phyloP scores from a whole-genome alignment of 2,797 vertebrate genomes.

The Rhinella marina region DNA sequence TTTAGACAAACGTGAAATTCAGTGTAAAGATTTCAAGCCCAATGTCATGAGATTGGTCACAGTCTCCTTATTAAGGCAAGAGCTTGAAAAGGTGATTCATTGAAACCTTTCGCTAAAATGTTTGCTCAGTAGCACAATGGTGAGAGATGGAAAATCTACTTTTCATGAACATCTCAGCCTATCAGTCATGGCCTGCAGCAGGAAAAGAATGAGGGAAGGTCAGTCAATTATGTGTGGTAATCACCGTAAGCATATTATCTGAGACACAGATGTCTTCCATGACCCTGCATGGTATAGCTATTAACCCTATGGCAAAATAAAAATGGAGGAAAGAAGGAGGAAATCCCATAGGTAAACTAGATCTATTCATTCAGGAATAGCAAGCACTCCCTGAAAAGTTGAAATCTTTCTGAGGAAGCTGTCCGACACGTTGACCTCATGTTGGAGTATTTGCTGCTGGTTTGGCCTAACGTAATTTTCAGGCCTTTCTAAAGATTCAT shows the following conservation, averaged over 20 bases:
- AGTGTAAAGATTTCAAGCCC: conserved; percentile 68
- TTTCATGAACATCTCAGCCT: conserved; percentile 80
- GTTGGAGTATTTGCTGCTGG: background rate
- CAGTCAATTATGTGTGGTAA: conserved; percentile 96
- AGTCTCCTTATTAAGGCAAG: conserved; percentile 80
- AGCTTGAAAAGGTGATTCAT: conserved; percentile 81
- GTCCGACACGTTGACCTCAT: conserved; percentile 66
- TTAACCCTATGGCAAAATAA: conserved; percentile 85
- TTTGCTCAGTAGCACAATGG: conserved; percentile 89
- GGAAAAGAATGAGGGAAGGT: conserved; percentile 87
- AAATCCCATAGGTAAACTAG: conserved; percentile 76
- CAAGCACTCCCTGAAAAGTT: conserved; percentile 71
- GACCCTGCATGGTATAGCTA: conserved; percentile 92
- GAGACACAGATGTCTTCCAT: conserved; percentile 92
- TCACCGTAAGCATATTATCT: conserved; percentile 92
- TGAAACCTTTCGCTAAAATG: conserved; percentile 92
- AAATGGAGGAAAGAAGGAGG: conserved; percentile 77
- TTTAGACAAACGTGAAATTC: conserved; percentile 72
- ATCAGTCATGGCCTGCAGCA: conserved; percentile 81
- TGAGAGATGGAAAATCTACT: conserved; percentile 85
- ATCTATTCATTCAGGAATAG: conserved; percentile 78
- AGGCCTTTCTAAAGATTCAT: conserved; percentile 77
- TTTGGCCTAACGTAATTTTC: conserved; percentile 61
- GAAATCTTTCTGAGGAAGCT: conserved; percentile 70
- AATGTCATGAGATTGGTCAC: conserved; percentile 77